A percentile compares a stretch with the other conserved stretches of the same genome.
Conservation (phyloP, 2,113 vertebrate species). For the Daboia siamensis region DNA sequence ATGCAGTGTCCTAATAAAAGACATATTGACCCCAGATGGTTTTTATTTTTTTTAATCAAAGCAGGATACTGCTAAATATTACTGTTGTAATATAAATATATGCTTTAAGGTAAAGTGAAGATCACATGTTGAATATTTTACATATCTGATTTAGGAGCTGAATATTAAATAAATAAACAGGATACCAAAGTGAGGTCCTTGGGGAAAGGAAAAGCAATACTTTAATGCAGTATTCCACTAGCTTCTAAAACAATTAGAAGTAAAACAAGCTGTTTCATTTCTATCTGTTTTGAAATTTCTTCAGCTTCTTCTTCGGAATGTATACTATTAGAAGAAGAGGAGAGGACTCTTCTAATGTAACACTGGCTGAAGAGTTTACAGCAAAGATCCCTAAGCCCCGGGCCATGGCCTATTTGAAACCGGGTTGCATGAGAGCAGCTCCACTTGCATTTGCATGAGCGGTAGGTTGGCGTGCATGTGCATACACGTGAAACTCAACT, state of each 20-base stretch:
- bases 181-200: neutral
- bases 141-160: neutral
- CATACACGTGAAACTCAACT: neutral
- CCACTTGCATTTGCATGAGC: accelerated
- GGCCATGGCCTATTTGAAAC: neutral
- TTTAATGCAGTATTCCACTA: neutral
- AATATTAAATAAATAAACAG: neutral
- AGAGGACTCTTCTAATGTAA: neutral
- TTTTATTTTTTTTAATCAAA: neutral
- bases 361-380: neutral
- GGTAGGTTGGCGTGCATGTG: neutral
- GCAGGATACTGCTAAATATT: neutral
- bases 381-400: neutral
- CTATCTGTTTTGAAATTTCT: neutral
- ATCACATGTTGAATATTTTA: too few relatives aligned
- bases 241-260: neutral
- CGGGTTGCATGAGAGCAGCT: neutral
- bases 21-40: neutral
- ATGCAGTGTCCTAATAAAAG: neutral
- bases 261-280: neutral
- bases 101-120: neutral
- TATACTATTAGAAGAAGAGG: neutral
- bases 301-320: neutral
- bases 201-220: neutral
- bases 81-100: neutral